Percentiles rank a stretch among this genome's conserved stretches.
Evolutionary conservation across 2,113 vertebrate genomes (phyloP).

Genomic region (Elephantulus edwardii): DNA sequence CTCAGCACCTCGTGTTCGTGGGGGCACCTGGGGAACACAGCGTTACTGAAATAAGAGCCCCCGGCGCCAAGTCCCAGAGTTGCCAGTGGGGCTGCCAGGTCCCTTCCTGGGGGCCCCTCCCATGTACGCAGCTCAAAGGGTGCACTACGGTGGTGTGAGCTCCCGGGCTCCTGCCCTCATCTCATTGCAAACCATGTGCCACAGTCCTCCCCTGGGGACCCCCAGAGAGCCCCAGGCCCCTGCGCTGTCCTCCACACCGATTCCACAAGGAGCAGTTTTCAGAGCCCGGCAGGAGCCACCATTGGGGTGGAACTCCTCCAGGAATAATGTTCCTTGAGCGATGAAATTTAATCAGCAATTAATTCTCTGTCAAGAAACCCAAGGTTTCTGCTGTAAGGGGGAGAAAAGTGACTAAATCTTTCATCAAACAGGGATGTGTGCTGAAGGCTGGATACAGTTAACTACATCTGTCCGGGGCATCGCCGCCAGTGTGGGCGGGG

Average conservation of each 20-base stretch:
- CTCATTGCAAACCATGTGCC: not conserved
- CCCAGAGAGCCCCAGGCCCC: not conserved
- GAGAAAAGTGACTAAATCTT: not conserved
- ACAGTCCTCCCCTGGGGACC: not conserved
- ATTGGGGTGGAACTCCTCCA: not conserved
- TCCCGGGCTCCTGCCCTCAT: not conserved
- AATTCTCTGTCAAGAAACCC: conserved; percentile 31
- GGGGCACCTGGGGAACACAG: no score
- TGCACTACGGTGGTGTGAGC: no score
- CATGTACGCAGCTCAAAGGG: fast-evolving
- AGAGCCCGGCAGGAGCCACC: not conserved
- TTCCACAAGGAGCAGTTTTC: not conserved
- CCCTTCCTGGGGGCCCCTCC: no score
- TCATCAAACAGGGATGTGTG: not conserved
- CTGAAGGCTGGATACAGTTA: not conserved
- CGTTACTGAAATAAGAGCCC: not conserved
- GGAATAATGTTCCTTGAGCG: not conserved
- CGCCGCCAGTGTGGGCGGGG: fast-evolving
- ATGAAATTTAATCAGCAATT: conserved; percentile 44
- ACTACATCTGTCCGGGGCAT: not conserved
- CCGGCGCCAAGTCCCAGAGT: not conserved
- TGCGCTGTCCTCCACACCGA: fast-evolving
- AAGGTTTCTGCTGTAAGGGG: not conserved
- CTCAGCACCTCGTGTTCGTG: no score
- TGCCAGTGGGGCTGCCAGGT: not conserved